Evolutionary conservation across 2,797 vertebrate species (phyloP).

Genomic region (Gallirallus australis): DNA sequence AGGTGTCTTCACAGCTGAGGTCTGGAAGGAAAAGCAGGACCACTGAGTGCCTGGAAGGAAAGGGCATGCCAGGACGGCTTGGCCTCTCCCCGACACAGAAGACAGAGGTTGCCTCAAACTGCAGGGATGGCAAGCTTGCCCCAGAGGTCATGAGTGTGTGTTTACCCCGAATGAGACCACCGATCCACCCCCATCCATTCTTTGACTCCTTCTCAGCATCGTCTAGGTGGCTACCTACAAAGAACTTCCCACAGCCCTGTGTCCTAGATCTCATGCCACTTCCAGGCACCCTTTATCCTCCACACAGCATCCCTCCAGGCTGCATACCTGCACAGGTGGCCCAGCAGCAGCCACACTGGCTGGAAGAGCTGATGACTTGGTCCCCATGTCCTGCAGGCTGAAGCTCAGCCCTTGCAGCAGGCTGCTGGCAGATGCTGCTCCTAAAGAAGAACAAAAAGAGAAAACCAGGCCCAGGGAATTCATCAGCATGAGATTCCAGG

Average conservation of each 20-base stretch:
- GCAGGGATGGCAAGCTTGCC: background rate
- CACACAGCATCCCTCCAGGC: background rate
- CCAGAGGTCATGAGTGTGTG: rapidly evolving
- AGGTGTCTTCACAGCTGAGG: slow-evolving; percentile 81
- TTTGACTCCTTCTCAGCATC: background rate
- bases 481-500: rapidly evolving
- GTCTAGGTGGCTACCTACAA: background rate
- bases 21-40: slow-evolving; percentile 70
- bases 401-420: slow-evolving; percentile 97
- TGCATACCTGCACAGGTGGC: slow-evolving; percentile 82
- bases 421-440: slow-evolving; percentile 91
- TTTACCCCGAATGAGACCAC: rapidly evolving
- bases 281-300: rapidly evolving
- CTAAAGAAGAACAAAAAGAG: slow-evolving; percentile 45
- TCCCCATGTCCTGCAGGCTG: slow-evolving; percentile 96
- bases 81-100: background rate
- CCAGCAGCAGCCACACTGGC: slow-evolving; percentile 74
- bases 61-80: background rate
- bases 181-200: rapidly evolving
- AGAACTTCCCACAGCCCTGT: background rate
- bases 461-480: background rate
- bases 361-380: slow-evolving; percentile 86
- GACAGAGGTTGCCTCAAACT: background rate
- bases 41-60: background rate
- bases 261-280: background rate